phyloP scores from a whole-genome alignment of 2,113 vertebrate species.

The Sander vitreus region DNA sequence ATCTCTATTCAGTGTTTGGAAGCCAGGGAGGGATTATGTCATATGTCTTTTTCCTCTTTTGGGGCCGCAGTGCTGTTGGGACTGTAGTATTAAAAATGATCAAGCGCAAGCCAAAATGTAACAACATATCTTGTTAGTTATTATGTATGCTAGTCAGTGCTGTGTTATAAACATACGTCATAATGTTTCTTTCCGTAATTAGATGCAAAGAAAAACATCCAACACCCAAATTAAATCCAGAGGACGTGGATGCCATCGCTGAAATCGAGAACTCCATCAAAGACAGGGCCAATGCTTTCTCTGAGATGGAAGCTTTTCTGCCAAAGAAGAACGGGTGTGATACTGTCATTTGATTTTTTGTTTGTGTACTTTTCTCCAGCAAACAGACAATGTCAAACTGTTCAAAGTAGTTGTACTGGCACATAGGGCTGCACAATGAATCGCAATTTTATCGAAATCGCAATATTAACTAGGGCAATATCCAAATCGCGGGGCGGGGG shows the following conservation, averaged over 20 bases:
- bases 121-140: neutral
- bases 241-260: slow-evolving; percentile 71
- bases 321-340: slow-evolving; percentile 95
- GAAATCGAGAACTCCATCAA: slow-evolving; percentile 88
- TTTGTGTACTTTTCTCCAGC: neutral
- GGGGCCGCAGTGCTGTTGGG: too few species aligned
- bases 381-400: neutral
- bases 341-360: neutral
- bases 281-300: slow-evolving; percentile 88
- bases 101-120: too few species aligned
- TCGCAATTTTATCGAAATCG: too few species aligned
- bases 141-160: neutral
- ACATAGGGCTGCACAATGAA: too few species aligned
- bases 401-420: neutral
- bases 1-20: too few species aligned
- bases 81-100: too few species aligned
- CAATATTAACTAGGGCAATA: too few species aligned
- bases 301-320: slow-evolving; percentile 97
- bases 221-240: slow-evolving; percentile 36
- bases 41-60: too few species aligned
- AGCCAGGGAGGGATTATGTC: too few species aligned
- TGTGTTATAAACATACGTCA: neutral
- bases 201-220: slow-evolving; percentile 85
- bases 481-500: too few species aligned
- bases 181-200: slow-evolving; percentile 7